Evolutionary conservation across 2,113 vertebrate species (phyloP).

Genomic region (Gnathonemus echidnorhynchus): DNA sequence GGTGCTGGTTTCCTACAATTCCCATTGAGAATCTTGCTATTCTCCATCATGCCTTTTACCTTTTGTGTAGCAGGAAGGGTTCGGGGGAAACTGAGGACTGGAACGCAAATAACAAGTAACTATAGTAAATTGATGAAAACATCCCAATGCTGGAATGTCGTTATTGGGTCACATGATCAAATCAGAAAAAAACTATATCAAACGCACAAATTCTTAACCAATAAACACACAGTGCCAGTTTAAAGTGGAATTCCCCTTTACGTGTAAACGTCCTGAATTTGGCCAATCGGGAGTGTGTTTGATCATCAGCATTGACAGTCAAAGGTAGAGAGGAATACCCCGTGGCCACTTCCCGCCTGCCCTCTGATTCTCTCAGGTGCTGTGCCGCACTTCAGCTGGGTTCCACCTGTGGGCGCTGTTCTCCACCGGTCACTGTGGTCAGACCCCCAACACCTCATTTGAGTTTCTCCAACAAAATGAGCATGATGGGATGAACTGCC

Average conservation of each 20-base stretch:
- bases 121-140: background rate
- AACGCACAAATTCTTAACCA: background rate
- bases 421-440: background rate
- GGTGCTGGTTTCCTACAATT: background rate
- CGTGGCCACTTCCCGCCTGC: background rate
- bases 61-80: background rate
- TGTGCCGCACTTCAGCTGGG: background rate
- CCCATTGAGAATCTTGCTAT: no score
- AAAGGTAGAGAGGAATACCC: background rate
- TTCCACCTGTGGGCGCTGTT: background rate
- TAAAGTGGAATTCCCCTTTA: background rate
- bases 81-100: background rate
- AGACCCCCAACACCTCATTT: background rate
- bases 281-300: background rate
- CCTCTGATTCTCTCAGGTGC: conserved; percentile 1
- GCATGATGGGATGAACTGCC: background rate
- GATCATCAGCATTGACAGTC: background rate
- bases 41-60: no score
- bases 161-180: background rate
- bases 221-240: background rate
- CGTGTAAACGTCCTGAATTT: background rate
- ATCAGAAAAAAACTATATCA: background rate
- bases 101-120: background rate
- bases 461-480: background rate
- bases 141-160: background rate